A percentile compares a stretch with the other conserved stretches of the same genome.
phyloP scores from a whole-genome alignment of 2,113 vertebrate species.

The Gambusia affinis region DNA sequence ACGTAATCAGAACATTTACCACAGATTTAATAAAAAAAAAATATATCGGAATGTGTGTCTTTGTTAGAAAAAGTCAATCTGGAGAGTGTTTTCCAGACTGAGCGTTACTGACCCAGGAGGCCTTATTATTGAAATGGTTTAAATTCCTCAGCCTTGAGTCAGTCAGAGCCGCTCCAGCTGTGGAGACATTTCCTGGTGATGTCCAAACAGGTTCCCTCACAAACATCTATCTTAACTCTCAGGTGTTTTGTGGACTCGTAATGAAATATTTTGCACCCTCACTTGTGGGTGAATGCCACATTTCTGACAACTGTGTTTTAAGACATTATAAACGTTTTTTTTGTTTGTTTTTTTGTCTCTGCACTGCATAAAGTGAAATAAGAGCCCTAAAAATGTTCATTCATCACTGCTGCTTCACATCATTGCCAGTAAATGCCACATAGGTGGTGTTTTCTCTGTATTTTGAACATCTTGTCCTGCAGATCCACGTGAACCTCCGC shows the following conservation, averaged over 20 bases:
- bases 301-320: background rate
- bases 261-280: background rate
- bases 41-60: background rate
- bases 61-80: constrained; percentile 17
- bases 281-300: background rate
- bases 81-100: constrained; percentile 34
- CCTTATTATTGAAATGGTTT: constrained; percentile 48
- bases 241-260: constrained; percentile 9
- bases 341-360: background rate
- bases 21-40: background rate
- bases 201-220: constrained; percentile 45
- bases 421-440: constrained; percentile 27
- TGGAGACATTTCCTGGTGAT: constrained; percentile 49
- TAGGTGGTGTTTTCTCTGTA: constrained; percentile 27
- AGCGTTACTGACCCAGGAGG: constrained; percentile 30
- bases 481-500: constrained; percentile 18
- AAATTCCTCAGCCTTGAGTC: constrained; percentile 64
- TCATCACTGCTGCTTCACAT: constrained; percentile 27
- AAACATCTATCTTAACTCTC: constrained; percentile 4
- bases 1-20: background rate
- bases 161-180: constrained; percentile 52
- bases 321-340: background rate
- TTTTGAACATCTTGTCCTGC: constrained; percentile 40
- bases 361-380: constrained; percentile 10
- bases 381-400: constrained; percentile 20